phyloP scores from a whole-genome alignment of 2,888 invertebrate genomes.

The Lycia hirtaria region DNA sequence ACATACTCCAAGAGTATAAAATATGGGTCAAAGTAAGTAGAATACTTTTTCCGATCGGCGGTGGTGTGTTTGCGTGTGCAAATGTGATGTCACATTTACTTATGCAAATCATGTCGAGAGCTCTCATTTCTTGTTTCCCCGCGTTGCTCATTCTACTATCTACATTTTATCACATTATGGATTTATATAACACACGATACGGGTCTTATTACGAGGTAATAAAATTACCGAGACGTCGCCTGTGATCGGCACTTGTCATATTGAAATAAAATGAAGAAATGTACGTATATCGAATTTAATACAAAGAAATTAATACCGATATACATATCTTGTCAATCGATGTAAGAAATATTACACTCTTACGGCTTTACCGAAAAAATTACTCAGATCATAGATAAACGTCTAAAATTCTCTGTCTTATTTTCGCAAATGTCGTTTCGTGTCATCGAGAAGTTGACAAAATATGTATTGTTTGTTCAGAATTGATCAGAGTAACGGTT shows the following conservation, averaged over 20 bases:
- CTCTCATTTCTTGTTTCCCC: conserved; percentile 20
- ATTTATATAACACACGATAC: conserved; percentile 11
- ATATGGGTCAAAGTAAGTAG: not conserved
- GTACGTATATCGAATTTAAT: conserved; percentile 5
- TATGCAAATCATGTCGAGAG: conserved; percentile 18
- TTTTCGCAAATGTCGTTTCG: no score
- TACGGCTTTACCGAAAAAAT: no score
- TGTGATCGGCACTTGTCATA: not conserved
- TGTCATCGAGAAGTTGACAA: no score
- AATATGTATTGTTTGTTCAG: no score
- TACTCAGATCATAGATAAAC: no score
- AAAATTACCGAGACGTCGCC: not conserved
- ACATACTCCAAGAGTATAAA: not conserved
- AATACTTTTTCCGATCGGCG: conserved; percentile 2
- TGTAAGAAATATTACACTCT: no score
- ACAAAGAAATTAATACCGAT: not conserved
- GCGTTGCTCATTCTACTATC: conserved; percentile 19
- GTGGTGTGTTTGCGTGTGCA: conserved; percentile 20
- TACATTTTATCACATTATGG: conserved; percentile 10
- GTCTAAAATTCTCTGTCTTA: no score
- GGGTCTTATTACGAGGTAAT: conserved; percentile 10
- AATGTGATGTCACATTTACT: conserved; percentile 27
- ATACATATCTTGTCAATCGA: not conserved
- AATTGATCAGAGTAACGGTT: no score
- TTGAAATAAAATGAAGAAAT: not conserved